These are phyloP conservation scores for Laodelphax striatellus DNA, from an alignment of 1,140 invertebrate genomes.

Conservation along the genomic window DNA sequence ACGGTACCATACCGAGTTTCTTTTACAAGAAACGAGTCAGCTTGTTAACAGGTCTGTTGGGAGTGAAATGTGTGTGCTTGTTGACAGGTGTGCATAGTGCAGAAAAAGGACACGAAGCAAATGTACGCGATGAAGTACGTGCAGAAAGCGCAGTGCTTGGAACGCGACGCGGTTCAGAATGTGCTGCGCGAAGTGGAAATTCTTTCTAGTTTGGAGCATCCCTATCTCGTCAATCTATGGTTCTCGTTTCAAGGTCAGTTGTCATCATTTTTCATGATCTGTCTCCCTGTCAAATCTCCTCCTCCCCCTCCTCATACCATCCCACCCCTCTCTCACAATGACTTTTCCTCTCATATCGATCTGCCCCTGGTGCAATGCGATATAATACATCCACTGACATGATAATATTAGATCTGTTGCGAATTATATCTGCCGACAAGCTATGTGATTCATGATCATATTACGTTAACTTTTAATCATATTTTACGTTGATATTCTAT, in stretches of 20 bases:
- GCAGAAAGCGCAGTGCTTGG: conserved; percentile 68
- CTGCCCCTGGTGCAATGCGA: too few relatives aligned
- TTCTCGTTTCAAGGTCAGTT: conserved; percentile 74
- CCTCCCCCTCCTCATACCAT: not conserved
- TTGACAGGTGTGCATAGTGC: conserved; percentile 78
- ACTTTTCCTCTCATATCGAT: too few relatives aligned
- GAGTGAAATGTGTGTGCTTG: conserved; percentile 11
- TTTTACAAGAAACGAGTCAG: too few relatives aligned
- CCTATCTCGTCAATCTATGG: conserved; percentile 84
- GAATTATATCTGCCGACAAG: too few relatives aligned
- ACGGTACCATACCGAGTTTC: too few relatives aligned
- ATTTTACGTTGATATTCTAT: too few relatives aligned
- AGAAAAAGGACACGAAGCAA: conserved; percentile 67
- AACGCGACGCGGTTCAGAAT: conserved; percentile 66
- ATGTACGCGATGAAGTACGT: conserved; percentile 92
- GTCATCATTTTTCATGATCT: not conserved
- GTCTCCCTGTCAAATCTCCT: too few relatives aligned
- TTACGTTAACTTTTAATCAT: too few relatives aligned
- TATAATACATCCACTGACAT: too few relatives aligned
- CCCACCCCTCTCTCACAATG: not conserved
- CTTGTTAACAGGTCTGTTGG: too few relatives aligned
- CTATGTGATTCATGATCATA: too few relatives aligned
- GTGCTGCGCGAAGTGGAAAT: conserved; percentile 78
- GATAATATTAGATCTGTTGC: too few relatives aligned
- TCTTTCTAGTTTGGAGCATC: conserved; percentile 65